phyloP scores from a whole-genome alignment of 2,797 vertebrate species.

The Rousettus madagascariensis region DNA sequence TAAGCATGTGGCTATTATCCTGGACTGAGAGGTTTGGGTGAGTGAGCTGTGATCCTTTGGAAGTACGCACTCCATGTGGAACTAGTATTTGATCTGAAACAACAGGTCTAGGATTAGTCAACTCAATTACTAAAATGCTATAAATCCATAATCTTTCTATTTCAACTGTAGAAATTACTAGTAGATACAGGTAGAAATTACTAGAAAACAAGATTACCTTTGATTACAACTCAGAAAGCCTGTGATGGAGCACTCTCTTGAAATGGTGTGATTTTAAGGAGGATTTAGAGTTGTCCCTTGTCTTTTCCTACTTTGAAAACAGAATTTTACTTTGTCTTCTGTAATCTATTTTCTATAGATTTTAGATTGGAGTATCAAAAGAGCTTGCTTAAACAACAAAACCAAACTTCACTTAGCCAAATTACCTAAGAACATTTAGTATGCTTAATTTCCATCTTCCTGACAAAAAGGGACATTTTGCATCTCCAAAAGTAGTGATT shows the following conservation, averaged over 20 bases:
- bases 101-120: neutral
- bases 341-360: neutral
- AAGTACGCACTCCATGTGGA: neutral
- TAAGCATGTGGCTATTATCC: neutral
- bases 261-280: slow-evolving; percentile 7
- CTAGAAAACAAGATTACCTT: neutral
- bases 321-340: neutral
- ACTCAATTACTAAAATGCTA: neutral
- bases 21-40: neutral
- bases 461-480: neutral
- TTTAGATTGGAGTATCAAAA: neutral
- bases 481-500: neutral
- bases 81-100: neutral
- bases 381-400: neutral
- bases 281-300: neutral
- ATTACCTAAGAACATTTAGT: neutral
- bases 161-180: neutral
- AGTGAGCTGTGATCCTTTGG: neutral
- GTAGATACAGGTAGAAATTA: neutral
- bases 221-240: neutral
- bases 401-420: neutral
- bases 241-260: neutral
- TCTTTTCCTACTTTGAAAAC: neutral
- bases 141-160: neutral
- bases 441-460: neutral